phyloP scores from a whole-genome alignment of 2,888 invertebrate species.

The Cecidostiba fungosa region DNA sequence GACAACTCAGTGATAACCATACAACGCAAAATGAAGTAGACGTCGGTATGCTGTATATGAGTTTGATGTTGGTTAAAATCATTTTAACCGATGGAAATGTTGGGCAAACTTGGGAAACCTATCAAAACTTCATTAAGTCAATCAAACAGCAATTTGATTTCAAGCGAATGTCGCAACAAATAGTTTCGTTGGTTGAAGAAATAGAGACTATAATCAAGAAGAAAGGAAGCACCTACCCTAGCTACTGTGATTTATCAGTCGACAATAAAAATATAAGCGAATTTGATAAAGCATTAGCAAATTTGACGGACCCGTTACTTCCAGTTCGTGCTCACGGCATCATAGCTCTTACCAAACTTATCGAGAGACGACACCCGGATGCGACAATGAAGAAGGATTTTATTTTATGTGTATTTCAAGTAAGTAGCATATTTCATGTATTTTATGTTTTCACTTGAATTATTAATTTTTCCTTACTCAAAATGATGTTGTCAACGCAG shows the following conservation, averaged over 20 bases:
- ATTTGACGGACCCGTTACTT: conserved; percentile 86
- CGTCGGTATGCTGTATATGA: conserved; percentile 74
- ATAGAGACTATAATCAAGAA: conserved; percentile 74
- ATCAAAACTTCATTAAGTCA: conserved; percentile 74
- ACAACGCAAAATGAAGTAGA: conserved; percentile 66
- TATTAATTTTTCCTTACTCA: conserved; percentile 31
- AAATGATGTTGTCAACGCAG: conserved; percentile 79
- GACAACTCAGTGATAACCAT: conserved; percentile 62
- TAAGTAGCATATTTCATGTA: conserved; percentile 74
- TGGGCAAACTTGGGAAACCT: conserved; percentile 71
- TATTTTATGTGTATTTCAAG: conserved; percentile 88
- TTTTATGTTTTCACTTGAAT: conserved; percentile 21
- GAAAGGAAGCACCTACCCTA: conserved; percentile 68
- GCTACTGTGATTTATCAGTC: conserved; percentile 72
- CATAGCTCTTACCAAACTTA: conserved; percentile 87
- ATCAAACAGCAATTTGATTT: conserved; percentile 64
- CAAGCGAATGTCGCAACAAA: conserved; percentile 67
- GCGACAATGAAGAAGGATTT: conserved; percentile 85
- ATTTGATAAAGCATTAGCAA: conserved; percentile 85
- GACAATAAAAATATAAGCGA: conserved; percentile 75
- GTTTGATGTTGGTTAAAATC: conserved; percentile 77
- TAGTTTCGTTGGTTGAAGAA: conserved; percentile 72
- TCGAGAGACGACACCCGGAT: conserved; percentile 85
- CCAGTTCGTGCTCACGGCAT: conserved; percentile 92
- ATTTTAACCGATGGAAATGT: conserved; percentile 73